Conservation (phyloP, 2,113 vertebrate species). For the Sceloporus tristichus region DNA sequence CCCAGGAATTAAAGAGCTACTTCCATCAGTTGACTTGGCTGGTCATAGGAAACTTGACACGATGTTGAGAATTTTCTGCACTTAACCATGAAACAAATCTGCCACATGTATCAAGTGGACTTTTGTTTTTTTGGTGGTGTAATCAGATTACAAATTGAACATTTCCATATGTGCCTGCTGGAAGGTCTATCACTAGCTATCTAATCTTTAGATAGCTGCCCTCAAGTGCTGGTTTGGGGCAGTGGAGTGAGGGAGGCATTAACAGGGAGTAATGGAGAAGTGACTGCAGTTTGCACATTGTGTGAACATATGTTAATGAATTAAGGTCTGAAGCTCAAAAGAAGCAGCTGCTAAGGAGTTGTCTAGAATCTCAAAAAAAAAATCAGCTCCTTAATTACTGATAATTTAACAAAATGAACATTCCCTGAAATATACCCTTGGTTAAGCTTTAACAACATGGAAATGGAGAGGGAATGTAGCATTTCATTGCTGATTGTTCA, state of each 20-base stretch:
- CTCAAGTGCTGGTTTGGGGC: conserved; percentile 63
- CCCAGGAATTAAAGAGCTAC: conserved; percentile 77
- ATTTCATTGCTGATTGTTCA: conserved; percentile 54
- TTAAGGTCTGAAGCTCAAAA: conserved; percentile 45
- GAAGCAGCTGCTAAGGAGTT: conserved; percentile 73
- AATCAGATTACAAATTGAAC: conserved; percentile 85
- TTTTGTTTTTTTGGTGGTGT: conserved; percentile 74
- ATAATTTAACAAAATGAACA: conserved; percentile 71
- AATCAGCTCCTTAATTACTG: conserved; percentile 74
- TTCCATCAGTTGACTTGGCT: conserved; percentile 82
- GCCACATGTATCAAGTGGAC: conserved; percentile 82
- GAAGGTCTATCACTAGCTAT: conserved; percentile 74
- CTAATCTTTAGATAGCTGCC: conserved; percentile 65
- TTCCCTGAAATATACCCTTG: conserved; percentile 61
- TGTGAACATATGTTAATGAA: conserved; percentile 68
- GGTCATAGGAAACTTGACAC: conserved; percentile 76
- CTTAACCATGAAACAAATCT: conserved; percentile 76
- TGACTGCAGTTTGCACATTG: conserved; percentile 71
- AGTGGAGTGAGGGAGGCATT: conserved; percentile 25
- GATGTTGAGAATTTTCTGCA: conserved; percentile 72
- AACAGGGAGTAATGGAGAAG: conserved; percentile 57
- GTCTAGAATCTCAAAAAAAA: conserved; percentile 58
- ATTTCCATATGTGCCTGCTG: conserved; percentile 82
- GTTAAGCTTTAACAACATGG: conserved; percentile 18
- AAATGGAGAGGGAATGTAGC: conserved; percentile 40